A percentile compares a stretch with the other conserved stretches of the same genome.
These are phyloP conservation scores for Kryptopterus vitreolus DNA, from an alignment of 2,797 vertebrate species.

Conservation along the genomic window DNA sequence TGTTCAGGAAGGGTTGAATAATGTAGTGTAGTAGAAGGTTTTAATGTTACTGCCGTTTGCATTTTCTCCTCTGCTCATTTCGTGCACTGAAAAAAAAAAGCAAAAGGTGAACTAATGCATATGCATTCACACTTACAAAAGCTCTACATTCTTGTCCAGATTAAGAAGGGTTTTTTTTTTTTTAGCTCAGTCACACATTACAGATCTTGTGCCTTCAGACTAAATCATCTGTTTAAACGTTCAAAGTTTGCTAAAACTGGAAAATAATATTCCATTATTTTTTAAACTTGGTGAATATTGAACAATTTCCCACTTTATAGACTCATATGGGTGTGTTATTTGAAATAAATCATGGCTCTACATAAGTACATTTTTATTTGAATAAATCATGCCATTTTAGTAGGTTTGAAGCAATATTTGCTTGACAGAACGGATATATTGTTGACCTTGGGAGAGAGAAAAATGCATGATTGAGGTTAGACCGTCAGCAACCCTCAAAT, in stretches of 20 bases:
- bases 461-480: constrained; percentile 51
- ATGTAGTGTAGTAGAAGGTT: too few species aligned
- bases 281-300: neutral
- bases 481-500: constrained; percentile 50
- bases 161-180: constrained; percentile 50
- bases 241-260: constrained; percentile 18
- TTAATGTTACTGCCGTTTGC: too few species aligned
- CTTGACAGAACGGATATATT: constrained; percentile 48
- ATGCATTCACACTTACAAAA: constrained; percentile 13
- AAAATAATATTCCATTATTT: constrained; percentile 6
- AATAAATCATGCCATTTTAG: constrained; percentile 29
- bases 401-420: constrained; percentile 52
- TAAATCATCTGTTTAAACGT: constrained; percentile 18
- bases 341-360: constrained; percentile 53
- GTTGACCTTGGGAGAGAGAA: constrained; percentile 35
- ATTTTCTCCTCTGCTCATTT: neutral
- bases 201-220: constrained; percentile 19
- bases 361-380: constrained; percentile 28
- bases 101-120: neutral
- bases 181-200: constrained; percentile 55
- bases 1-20: too few species aligned
- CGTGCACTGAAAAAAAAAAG: neutral
- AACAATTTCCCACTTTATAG: neutral
- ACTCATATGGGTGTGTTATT: constrained; percentile 47
- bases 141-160: constrained; percentile 64